Percentiles rank a stretch among this genome's conserved stretches.
These are phyloP conservation scores for Mesoclemmys tuberculata DNA, from an alignment of 2,113 vertebrate species.

Conservation along the genomic window DNA sequence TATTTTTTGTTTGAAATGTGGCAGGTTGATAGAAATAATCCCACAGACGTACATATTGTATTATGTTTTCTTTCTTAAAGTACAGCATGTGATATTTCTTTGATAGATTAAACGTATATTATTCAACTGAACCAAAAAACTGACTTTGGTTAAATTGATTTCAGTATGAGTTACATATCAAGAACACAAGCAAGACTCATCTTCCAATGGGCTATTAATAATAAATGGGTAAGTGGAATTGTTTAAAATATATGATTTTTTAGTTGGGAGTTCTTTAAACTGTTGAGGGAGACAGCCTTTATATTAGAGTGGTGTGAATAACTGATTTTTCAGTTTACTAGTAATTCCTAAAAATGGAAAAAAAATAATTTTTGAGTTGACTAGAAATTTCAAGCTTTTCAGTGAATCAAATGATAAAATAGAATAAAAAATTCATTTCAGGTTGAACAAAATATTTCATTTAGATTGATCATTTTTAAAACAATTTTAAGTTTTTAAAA, in stretches of 20 bases:
- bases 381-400: neutral
- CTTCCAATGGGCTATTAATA: neutral
- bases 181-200: neutral
- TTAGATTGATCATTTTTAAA: neutral
- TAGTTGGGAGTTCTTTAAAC: neutral
- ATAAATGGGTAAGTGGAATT: neutral
- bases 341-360: neutral
- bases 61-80: neutral
- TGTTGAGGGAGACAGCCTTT: neutral
- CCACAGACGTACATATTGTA: neutral
- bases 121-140: fast-evolving
- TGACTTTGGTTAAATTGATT: neutral
- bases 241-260: neutral
- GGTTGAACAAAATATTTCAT: neutral
- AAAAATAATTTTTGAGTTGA: neutral
- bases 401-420: neutral
- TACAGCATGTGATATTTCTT: neutral
- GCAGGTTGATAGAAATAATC: fast-evolving
- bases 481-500: neutral
- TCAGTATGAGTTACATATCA: neutral
- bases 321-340: neutral
- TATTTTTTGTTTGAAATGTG: neutral
- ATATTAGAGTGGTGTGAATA: neutral
- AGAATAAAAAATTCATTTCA: neutral
- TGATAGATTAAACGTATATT: neutral